Base-by-base conservation (phyloP, 2,888 invertebrate species). In the Catocala fraxini region DNA sequence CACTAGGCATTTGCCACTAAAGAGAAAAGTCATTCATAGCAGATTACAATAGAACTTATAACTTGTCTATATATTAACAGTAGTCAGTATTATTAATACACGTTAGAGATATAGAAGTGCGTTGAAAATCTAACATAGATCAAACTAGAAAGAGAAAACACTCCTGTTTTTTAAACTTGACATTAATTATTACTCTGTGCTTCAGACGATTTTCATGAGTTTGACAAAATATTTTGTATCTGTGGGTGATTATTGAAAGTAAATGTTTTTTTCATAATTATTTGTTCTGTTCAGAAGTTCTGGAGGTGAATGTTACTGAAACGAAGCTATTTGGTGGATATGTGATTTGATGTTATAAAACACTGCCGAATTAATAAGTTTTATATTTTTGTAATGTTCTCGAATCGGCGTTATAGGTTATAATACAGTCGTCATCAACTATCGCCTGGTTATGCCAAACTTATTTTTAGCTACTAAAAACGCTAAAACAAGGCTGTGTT, bases 321-420 rank as follows among this genome's bases (percentile, higher is more conserved):
- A 72, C 60, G 70, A 64, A 75, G 71, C 73, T 48, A 66, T 62
- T 59, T 56, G 59, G 65, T 61, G 64, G 61, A 62, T 68, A 70
- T 66, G 70, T 73, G 68, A 79, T 74, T 79, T 70, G 60, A 63
- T 56, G 59, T 54, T 65, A 51, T 64, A 69, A 69, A 56, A 56
- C 51, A 51, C 45, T 64, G 60, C 60, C 65, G 64, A 65, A 53
- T 64, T 63, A 63, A 63, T 61, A 70, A 68, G 77, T 70, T 79
- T 69, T 72, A 72, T 75, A 80, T 73, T 76, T 73, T 77, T 70
- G 68, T 73, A 77, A 80, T 77, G 67, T 66, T 66, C 65, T 13
- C 35, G 55, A 51, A 70, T 82, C 89, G 89, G 89, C 87, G 74
- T 86, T 85, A 72, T 85, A 92, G 92, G 92, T 92, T 92, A 91